Percentiles rank a stretch among this genome's conserved stretches.
phyloP scores from a whole-genome alignment of 2,888 invertebrate genomes.

The Calephelis perditalis region DNA sequence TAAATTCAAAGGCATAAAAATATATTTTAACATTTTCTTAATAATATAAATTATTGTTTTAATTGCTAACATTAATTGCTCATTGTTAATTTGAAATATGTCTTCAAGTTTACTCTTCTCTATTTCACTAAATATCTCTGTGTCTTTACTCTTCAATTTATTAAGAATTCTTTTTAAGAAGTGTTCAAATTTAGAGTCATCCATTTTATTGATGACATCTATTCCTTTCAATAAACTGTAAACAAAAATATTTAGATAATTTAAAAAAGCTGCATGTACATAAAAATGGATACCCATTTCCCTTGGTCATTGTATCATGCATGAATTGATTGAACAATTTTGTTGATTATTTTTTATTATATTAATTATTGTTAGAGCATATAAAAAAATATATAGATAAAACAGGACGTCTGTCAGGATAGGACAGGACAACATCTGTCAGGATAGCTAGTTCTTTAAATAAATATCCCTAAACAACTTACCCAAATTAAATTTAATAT shows the following conservation, averaged over 20 bases:
- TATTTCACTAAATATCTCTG: conserved; percentile 59
- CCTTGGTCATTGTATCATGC: too few species aligned
- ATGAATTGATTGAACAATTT: too few species aligned
- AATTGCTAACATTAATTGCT: conserved; percentile 47
- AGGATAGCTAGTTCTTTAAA: too few species aligned
- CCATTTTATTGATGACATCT: conserved; percentile 48
- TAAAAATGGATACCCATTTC: too few species aligned
- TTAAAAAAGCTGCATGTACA: conserved; percentile 43
- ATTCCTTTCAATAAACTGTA: conserved; percentile 57
- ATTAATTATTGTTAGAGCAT: too few species aligned
- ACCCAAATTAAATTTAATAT: too few species aligned
- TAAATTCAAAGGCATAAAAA: conserved; percentile 62
- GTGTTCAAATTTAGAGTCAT: conserved; percentile 60
- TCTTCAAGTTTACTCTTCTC: conserved; percentile 55
- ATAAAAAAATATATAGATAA: too few species aligned
- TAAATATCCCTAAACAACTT: too few species aligned
- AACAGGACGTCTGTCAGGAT: too few species aligned
- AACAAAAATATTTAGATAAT: conserved; percentile 31
- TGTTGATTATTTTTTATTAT: too few species aligned
- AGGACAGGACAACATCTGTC: too few species aligned
- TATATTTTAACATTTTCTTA: conserved; percentile 57
- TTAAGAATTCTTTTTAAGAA: conserved; percentile 55
- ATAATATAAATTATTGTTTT: conserved; percentile 59
- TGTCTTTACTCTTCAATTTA: conserved; percentile 51
- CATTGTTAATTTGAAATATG: conserved; percentile 56